phyloP scores from a whole-genome alignment of 2,888 invertebrate species.

The Stenchaetothrips biformis region DNA sequence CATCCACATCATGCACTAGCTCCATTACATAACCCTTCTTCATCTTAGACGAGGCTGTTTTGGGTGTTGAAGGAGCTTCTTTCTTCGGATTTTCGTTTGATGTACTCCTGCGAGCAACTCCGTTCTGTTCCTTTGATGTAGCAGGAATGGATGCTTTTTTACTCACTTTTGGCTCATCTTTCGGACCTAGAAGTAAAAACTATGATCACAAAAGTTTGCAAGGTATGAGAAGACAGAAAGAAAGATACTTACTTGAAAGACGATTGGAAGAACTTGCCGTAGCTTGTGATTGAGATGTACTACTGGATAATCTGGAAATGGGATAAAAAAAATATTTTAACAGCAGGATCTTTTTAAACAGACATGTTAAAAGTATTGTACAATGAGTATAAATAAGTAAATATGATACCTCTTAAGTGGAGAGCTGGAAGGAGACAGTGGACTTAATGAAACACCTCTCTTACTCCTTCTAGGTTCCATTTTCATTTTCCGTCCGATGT shows the following conservation, averaged over 20 bases:
- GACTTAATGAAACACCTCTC: background rate
- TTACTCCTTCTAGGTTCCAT: slow-evolving; percentile 9
- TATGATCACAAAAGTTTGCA: background rate
- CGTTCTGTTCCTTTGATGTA: background rate
- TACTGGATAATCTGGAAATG: background rate
- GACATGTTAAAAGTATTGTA: too few relatives aligned
- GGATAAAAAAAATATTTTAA: background rate
- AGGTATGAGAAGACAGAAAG: background rate
- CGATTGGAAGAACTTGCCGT: background rate
- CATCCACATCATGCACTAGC: background rate
- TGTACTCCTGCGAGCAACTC: background rate
- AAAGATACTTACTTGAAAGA: background rate
- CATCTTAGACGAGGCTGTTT: background rate
- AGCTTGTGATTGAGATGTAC: background rate
- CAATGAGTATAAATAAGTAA: background rate
- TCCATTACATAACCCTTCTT: slow-evolving; percentile 8
- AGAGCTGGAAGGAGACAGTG: background rate
- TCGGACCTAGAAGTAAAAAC: background rate
- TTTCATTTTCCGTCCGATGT: slow-evolving; percentile 23
- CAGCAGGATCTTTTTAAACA: background rate
- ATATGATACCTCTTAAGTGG: background rate
- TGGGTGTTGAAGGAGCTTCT: background rate
- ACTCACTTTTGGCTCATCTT: background rate
- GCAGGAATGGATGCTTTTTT: background rate
- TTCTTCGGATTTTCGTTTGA: background rate